Conservation (phyloP, 2,113 vertebrate genomes). For the Diglossa brunneiventris region DNA sequence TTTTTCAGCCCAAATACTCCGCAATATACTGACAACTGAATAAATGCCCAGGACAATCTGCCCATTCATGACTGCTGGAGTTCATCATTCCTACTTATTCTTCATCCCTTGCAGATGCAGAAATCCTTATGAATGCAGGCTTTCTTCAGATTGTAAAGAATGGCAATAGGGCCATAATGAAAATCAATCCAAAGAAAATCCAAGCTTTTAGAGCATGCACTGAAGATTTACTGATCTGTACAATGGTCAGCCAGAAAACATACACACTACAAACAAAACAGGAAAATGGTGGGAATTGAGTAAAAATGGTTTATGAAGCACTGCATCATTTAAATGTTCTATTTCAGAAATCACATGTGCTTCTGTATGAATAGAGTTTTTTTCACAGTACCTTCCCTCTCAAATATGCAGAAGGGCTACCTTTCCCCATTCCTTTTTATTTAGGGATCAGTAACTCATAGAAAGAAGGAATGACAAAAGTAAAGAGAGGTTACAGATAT, state of each 20-base stretch:
- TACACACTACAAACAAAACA: not conserved
- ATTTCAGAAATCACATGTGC: not conserved
- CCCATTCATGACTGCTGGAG: conserved; percentile 28
- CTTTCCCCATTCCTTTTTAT: not conserved
- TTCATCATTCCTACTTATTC: conserved; percentile 61
- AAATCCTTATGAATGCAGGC: conserved; percentile 58
- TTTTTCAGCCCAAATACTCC: conserved; percentile 37
- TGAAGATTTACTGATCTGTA: not conserved
- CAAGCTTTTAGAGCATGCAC: not conserved
- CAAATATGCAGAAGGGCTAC: not conserved
- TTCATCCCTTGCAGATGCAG: conserved; percentile 60
- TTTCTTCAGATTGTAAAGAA: conserved; percentile 42
- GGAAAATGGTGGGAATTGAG: not conserved
- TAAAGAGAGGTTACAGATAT: not conserved
- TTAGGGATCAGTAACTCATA: not conserved
- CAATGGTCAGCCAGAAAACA: not conserved
- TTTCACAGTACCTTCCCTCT: not conserved
- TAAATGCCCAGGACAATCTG: not conserved
- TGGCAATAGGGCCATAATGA: not conserved
- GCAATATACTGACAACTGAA: conserved; percentile 29
- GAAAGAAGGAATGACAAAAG: not conserved
- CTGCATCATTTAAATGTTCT: not conserved
- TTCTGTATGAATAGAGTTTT: not conserved
- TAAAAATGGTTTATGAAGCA: not conserved
- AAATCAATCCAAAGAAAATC: conserved; percentile 23